Base-by-base conservation (phyloP, 2,888 invertebrate species). In the Tryphoninae sp. region DNA sequence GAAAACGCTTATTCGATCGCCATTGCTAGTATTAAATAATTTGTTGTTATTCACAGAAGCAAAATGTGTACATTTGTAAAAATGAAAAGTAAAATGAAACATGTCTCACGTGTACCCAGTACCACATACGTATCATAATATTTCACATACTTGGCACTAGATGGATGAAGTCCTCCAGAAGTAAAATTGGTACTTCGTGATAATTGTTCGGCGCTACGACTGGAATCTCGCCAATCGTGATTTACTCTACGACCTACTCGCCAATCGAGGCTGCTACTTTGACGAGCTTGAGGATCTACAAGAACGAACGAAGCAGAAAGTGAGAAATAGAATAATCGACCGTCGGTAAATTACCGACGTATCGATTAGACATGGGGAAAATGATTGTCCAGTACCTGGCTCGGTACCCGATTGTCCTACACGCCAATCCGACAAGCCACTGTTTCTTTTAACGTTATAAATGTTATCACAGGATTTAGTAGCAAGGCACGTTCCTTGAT, bases 381-480 rank as follows among this genome's bases (percentile, higher is more conserved):
- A 82, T 61, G 19, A 2, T 58, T 22, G 26, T 51, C 42, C n/a
- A 58, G 73, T 84, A 90, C 91, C 89, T 88, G 88, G 86, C 61
- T 89, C 89, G 61, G 87, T 87, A 77, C 83, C 83, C 26, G 83
- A 83, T 45, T 86, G 88, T 45, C 86, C 86, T 26, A 88, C 84
- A 81, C 89, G 89, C 91, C 91, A 91, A 67, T 91, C 90, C 78
- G 89, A 86, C 49, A 89, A 90, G 83, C 85, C 88, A 77, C 88
- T 90, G 87, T 86, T 89, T 89, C 88, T 90, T 87, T 91, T 89
- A 80, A 90, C 89, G 86, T 87, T 91, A 89, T 91, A 91, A 89
- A 91, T 91, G 88, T 91, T 91, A 91, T 91, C 91, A 90, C 91
- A 91, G 89, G 91, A 91, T 89, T 91, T 91, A 33, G 91, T 91